phyloP scores from a whole-genome alignment of 2,113 vertebrate species.

The Gadus macrocephalus region DNA sequence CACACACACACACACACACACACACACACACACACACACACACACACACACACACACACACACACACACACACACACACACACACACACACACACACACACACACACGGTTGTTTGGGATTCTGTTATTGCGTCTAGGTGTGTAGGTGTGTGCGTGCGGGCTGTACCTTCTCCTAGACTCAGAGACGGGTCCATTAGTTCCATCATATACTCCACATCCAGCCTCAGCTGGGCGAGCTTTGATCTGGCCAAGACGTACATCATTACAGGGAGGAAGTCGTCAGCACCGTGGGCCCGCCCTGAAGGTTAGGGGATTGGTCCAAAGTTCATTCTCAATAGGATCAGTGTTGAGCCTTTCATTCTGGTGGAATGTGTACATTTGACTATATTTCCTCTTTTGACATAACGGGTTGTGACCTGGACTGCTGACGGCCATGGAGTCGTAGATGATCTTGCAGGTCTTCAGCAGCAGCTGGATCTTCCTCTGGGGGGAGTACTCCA shows the following conservation, averaged over 20 bases:
- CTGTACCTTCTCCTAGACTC: conserved; percentile 89
- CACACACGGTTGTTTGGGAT: not conserved
- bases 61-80: not conserved
- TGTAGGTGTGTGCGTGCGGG: conserved; percentile 4
- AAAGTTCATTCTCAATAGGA: too few relatives aligned
- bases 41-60: conserved; percentile 7
- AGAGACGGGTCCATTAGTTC: conserved; percentile 95
- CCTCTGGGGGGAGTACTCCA: conserved; percentile 92
- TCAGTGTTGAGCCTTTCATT: too few relatives aligned
- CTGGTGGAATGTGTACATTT: too few relatives aligned
- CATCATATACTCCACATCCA: conserved; percentile 98
- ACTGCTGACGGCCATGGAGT: conserved; percentile 89
- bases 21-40: not conserved
- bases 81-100: not conserved
- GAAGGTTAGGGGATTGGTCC: conserved; percentile 1
- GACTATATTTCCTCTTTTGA: too few relatives aligned
- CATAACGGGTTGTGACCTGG: conserved; percentile 72
- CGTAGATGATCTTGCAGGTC: conserved; percentile 96
- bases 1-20: not conserved
- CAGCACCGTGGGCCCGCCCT: conserved; percentile 89
- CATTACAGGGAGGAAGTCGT: conserved; percentile 96
- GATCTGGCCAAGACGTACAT: conserved; percentile 94
- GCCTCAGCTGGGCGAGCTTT: conserved; percentile 80
- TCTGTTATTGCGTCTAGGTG: not conserved
- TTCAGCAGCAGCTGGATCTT: conserved; percentile 92